Evolutionary conservation across 2,888 invertebrate species (phyloP), one percentile per base, ranked within the genome.

Genomic region (Eucriotettix oculatus): DNA sequence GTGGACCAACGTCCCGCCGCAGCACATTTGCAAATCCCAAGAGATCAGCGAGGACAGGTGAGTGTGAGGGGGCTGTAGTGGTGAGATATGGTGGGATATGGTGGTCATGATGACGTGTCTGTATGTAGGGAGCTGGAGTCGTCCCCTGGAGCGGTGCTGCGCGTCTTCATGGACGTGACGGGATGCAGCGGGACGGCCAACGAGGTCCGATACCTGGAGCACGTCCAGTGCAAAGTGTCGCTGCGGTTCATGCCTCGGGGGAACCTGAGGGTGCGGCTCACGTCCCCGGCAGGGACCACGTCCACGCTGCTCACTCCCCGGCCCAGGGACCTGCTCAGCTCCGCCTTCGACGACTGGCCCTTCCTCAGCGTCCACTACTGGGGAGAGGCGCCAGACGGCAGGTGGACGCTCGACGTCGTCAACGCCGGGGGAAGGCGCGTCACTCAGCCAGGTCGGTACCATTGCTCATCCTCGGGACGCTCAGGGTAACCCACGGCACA

Each of bases 301-400:
- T 78, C 79, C 7, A 76, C 76, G 16, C 71, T 82, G 29, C 72
- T 82, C 42, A 78, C 79, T 58, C 76, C 76, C 42, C 68, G 82
- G 59, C 78, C 78, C 10, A 68, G 73, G 61, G 79, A 79, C 68
- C 70, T 72, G 59, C 71, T 73, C 60, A 72, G 73, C 56, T 74
- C 75, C 60, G 75, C 75, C 48, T 80, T 82, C 70, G 75, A 77
- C 66, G 76, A 79, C 65, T 83, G 82, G 82, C 79, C 81, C 1
- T 81, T 83, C 71, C 73, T 83, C 65, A 78, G 79, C 16, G 81
- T 81, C 14, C 82, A 82, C 67, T 80, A 78, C 68, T 82, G 82
- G 82, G 81, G 81, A 17, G 70, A 68, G 69, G 72, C 71, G 64
- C 65, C 69, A 68, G 64, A 68, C 57, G 72, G 73, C 42, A 64